phyloP scores from a whole-genome alignment of 1,140 invertebrate genomes.

The Drosophila novamexicana region DNA sequence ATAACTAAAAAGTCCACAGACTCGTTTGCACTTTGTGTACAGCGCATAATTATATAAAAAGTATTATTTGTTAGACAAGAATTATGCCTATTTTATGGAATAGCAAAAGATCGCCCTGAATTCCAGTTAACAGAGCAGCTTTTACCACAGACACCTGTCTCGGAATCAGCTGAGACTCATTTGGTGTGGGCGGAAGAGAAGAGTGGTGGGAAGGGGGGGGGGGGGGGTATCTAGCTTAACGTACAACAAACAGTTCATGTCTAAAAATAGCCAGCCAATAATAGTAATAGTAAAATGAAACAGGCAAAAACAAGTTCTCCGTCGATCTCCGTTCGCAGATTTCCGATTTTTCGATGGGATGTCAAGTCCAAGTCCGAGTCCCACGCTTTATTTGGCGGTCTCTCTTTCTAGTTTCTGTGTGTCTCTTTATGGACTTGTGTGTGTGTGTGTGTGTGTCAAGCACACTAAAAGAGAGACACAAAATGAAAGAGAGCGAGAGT shows the following conservation, averaged over 20 bases:
- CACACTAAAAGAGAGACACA: not conserved
- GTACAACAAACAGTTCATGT: slow-evolving; percentile 20
- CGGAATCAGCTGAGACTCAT: not conserved
- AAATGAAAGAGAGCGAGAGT: not conserved
- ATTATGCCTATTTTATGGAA: no score
- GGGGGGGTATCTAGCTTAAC: no score
- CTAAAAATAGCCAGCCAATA: slow-evolving; percentile 36
- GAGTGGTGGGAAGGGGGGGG: not conserved
- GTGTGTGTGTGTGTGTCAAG: not conserved
- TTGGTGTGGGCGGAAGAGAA: not conserved
- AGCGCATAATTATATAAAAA: no score
- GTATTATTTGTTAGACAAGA: no score
- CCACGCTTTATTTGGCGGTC: slow-evolving; percentile 44
- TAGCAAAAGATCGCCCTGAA: no score
- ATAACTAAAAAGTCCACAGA: no score
- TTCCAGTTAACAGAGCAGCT: not conserved
- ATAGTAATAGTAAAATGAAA: slow-evolving; percentile 3
- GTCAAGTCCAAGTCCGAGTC: slow-evolving; percentile 18
- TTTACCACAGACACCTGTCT: not conserved
- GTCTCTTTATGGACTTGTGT: slow-evolving; percentile 20
- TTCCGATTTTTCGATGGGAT: not conserved
- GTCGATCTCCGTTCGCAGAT: not conserved
- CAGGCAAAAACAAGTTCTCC: slow-evolving; percentile 18
- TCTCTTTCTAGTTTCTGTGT: not conserved
- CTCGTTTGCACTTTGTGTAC: no score